These are phyloP conservation scores for Vulpes vulpes DNA, from an alignment of 2,113 vertebrate species.

Conservation along the genomic window DNA sequence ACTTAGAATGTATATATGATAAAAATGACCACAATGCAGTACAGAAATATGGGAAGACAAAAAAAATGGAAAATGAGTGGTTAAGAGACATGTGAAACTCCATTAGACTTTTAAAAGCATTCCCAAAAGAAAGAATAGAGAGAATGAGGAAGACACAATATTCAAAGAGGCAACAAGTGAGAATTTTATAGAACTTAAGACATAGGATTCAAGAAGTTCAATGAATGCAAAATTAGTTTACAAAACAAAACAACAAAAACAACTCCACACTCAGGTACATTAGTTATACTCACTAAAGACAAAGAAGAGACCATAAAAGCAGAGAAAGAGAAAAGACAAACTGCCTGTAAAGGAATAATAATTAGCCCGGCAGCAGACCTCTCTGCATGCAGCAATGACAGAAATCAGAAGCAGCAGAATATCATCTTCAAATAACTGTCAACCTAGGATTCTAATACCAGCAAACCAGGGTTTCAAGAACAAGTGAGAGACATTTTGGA, in stretches of 20 bases:
- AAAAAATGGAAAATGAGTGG: not conserved
- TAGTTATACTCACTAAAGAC: constrained; percentile 28
- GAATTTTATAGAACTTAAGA: constrained; percentile 23
- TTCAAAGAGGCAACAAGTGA: not conserved
- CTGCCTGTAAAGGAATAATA: not conserved
- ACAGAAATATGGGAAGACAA: not conserved
- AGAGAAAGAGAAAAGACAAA: not conserved
- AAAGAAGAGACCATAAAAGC: constrained; percentile 32
- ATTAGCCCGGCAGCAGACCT: not conserved
- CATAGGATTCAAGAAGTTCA: not conserved
- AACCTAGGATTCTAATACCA: not conserved
- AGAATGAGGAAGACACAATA: constrained; percentile 14
- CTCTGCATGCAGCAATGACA: not conserved
- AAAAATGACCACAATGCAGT: not conserved
- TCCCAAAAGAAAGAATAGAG: not conserved
- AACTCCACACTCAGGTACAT: not conserved
- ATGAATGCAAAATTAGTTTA: not conserved
- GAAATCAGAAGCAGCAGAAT: not conserved
- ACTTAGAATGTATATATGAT: not conserved
- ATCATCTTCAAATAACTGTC: not conserved
- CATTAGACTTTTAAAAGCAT: constrained; percentile 11
- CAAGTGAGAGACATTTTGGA: not conserved
- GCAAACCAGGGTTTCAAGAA: constrained; percentile 19
- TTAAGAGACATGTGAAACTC: not conserved
- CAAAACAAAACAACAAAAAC: not conserved